Base-by-base conservation (phyloP, 1,140 invertebrate genomes). In the Wasmannia auropunctata region DNA sequence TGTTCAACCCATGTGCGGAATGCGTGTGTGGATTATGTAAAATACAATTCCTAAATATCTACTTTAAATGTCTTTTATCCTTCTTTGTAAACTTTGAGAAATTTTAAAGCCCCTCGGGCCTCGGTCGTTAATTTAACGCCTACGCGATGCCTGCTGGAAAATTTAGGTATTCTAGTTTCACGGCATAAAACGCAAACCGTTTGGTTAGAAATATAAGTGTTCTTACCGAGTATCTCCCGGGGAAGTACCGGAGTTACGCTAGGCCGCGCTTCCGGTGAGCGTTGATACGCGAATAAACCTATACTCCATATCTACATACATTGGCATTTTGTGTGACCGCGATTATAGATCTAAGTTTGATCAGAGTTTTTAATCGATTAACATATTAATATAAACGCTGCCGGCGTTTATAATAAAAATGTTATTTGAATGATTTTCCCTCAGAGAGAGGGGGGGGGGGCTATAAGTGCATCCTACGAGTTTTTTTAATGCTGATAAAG, bases 201-300 rank as follows among this genome's bases (percentile, higher is more conserved):
- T 86, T 49, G 43, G 75, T 67, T 69, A 79, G 75, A 77, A 77
- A 86, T 65, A 67, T 77, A 84, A 75, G 37, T 69, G 51, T 70
- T 70, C 77, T 85, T 75, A 31, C 46, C n/a, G 43, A 43, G 58
- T 87, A 89, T 46, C n/a, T 67, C 63, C 37, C 76, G 37, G 56
- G 63, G 76, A 91, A 92, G 91, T 63, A 93, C 93, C 93, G 93
- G 93, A 94, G 91, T 93, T 91, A 93, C 92, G 93, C 87, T 94
- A 93, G 89, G 89, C 87, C 91, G 93, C 91, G 86, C 93, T 92
- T 94, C 93, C 93, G 93, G 93, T 89, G 90, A 89, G 84, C 76
- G 90, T 91, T 34, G 62, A 72, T 72, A 51, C 34, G 19, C 34
- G 40, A 81, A 58, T 72, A 72, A 72, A 25, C 79, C 49, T 83